Evolutionary conservation across 2,797 vertebrate genomes (phyloP).

Genomic region (Percopsis omiscomaycus): DNA sequence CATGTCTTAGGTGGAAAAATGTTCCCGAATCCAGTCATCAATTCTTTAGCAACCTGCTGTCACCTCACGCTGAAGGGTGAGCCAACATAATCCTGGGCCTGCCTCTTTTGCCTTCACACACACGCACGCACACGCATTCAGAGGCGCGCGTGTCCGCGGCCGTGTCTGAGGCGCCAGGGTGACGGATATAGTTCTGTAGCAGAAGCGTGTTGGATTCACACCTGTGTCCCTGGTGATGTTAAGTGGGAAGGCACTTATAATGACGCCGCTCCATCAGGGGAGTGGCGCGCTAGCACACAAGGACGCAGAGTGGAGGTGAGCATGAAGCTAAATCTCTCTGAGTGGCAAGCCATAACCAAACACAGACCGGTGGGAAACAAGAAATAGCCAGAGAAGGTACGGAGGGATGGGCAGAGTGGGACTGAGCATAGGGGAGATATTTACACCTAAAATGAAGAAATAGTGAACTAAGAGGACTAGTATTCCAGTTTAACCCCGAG

Average conservation of each 20-base stretch:
- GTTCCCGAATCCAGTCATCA: slow-evolving; percentile 71
- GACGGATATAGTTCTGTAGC: slow-evolving; percentile 4
- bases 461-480: too few relatives aligned
- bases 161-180: slow-evolving; percentile 1
- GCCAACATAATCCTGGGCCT: slow-evolving; percentile 33
- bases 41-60: slow-evolving; percentile 76
- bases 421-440: too few relatives aligned
- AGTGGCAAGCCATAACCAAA: not conserved
- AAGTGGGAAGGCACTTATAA: slow-evolving; percentile 2
- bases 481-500: too few relatives aligned
- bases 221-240: slow-evolving; percentile 9
- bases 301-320: not conserved
- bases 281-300: not conserved
- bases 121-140: not conserved
- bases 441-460: not conserved
- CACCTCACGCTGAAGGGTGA: slow-evolving; percentile 50
- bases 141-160: not conserved
- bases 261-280: not conserved
- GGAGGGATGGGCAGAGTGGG: too few relatives aligned
- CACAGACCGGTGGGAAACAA: slow-evolving; percentile 5
- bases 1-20: slow-evolving; percentile 73
- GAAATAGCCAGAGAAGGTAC: not conserved
- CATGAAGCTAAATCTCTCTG: not conserved
- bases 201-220: slow-evolving; percentile 18
- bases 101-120: slow-evolving; percentile 20